A percentile compares a stretch with the other conserved stretches of the same genome.
These are phyloP conservation scores for Peromyscus nudipes DNA, from an alignment of 2,797 vertebrate species.

Conservation along the genomic window DNA sequence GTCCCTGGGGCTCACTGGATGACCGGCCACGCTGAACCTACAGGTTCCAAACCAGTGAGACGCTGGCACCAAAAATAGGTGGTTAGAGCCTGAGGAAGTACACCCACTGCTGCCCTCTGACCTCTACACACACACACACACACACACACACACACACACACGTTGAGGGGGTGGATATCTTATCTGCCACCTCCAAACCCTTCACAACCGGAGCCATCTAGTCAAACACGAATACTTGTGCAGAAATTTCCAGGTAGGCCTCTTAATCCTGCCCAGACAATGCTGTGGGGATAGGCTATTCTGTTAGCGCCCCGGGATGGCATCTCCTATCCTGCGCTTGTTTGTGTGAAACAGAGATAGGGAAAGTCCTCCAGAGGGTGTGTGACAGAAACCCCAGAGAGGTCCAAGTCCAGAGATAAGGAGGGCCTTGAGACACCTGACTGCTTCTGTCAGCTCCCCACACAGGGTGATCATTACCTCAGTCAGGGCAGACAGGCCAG, in stretches of 20 bases:
- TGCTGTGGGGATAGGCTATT: background rate
- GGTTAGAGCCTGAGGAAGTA: background rate
- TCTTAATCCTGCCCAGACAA: background rate
- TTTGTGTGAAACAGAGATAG: conserved; percentile 32
- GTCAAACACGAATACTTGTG: background rate
- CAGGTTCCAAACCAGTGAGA: background rate
- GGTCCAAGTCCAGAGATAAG: conserved; percentile 40
- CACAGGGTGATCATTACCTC: background rate
- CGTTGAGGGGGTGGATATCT: background rate
- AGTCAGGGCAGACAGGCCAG: background rate
- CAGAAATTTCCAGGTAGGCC: background rate
- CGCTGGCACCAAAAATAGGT: background rate
- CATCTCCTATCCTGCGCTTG: background rate
- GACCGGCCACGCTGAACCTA: too few relatives aligned
- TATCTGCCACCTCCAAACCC: background rate
- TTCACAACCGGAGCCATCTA: background rate
- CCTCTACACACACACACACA: background rate
- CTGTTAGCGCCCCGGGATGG: background rate
- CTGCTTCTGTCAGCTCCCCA: background rate
- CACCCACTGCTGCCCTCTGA: background rate
- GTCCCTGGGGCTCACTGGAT: background rate
- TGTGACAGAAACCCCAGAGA: background rate
- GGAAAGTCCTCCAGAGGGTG: background rate
- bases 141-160: background rate
- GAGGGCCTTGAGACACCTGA: background rate